Conservation (phyloP, 2,888 invertebrate genomes). For the Willowsia nigromaculata region DNA sequence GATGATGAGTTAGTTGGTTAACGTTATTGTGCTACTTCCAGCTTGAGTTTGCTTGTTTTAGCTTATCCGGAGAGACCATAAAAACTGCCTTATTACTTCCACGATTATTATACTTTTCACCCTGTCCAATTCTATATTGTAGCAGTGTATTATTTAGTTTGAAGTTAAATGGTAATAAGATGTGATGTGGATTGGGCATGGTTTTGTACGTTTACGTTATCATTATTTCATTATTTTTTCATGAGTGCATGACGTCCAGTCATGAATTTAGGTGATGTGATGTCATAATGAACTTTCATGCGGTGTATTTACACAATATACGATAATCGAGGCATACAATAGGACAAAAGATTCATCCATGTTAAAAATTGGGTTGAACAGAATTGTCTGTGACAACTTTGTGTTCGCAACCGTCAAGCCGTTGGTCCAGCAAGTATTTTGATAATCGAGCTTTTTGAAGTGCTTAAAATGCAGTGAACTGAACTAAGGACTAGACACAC, state of each 20-base stretch:
- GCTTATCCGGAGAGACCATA: slow-evolving; percentile 37
- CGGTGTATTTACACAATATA: too few relatives aligned
- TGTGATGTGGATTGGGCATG: slow-evolving; percentile 48
- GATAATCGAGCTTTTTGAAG: too few relatives aligned
- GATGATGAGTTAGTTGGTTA: slow-evolving; percentile 45
- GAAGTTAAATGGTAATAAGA: slow-evolving; percentile 34
- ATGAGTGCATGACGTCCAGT: slow-evolving; percentile 23
- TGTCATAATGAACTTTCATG: too few relatives aligned
- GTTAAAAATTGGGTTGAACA: too few relatives aligned
- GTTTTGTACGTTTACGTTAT: slow-evolving; percentile 38
- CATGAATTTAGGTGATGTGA: too few relatives aligned
- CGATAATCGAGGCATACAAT: too few relatives aligned
- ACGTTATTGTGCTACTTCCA: slow-evolving; percentile 56
- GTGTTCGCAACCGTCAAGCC: too few relatives aligned
- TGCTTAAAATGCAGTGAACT: too few relatives aligned
- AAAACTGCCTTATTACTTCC: slow-evolving; percentile 24
- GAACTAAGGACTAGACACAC: too few relatives aligned
- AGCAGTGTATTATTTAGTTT: not conserved
- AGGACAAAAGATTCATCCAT: too few relatives aligned
- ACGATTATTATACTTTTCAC: not conserved
- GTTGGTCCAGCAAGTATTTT: too few relatives aligned
- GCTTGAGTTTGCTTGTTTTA: slow-evolving; percentile 17
- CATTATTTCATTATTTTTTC: slow-evolving; percentile 66
- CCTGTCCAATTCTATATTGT: not conserved
- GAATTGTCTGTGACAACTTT: too few relatives aligned